Percentiles rank a stretch among this genome's conserved stretches.
phyloP scores from a whole-genome alignment of 2,797 vertebrate genomes.

The Sebastes umbrosus region DNA sequence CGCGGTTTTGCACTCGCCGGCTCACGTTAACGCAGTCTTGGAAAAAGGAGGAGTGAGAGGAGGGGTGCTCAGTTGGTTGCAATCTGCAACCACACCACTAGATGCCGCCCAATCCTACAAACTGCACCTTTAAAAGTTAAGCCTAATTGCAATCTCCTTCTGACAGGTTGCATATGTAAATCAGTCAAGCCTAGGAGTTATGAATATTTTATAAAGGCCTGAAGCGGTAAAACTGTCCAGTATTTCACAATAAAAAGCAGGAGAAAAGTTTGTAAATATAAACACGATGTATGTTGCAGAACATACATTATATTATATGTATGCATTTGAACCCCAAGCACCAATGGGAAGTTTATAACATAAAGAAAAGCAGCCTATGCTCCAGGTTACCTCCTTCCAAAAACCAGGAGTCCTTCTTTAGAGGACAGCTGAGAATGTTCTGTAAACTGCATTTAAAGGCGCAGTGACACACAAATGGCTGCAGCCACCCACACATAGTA shows the following conservation, averaged over 20 bases:
- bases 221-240: background rate
- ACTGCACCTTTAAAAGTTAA: background rate
- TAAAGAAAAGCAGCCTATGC: background rate
- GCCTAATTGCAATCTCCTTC: background rate
- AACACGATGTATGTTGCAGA: background rate
- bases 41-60: too few species aligned
- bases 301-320: background rate
- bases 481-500: constrained; percentile 47
- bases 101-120: too few species aligned
- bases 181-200: background rate
- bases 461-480: constrained; percentile 52
- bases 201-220: background rate
- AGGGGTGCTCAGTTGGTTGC: too few species aligned
- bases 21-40: too few species aligned
- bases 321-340: background rate
- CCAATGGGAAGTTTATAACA: background rate
- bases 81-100: too few species aligned
- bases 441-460: constrained; percentile 60
- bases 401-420: background rate
- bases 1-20: too few species aligned
- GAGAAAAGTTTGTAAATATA: background rate
- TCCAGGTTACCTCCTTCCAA: background rate
- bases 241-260: background rate
- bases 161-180: background rate
- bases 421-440: constrained; percentile 58